These are phyloP conservation scores for Agraylea sexmaculata DNA, from an alignment of 1,140 invertebrate species.

Conservation along the genomic window DNA sequence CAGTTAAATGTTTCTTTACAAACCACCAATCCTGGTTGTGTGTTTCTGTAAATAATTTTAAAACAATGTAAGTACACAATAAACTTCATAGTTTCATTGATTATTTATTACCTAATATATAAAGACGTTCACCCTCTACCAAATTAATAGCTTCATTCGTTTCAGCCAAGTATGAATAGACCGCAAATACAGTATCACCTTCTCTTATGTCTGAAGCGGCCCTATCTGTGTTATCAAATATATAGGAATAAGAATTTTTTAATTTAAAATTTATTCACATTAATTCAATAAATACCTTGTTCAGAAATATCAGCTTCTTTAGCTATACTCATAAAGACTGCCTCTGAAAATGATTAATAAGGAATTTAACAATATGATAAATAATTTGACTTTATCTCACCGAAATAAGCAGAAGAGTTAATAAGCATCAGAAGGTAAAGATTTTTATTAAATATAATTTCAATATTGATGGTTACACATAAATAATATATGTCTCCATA, in stretches of 20 bases:
- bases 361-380: slow-evolving; percentile 7
- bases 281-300: slow-evolving; percentile 11
- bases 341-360: slow-evolving; percentile 13
- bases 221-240: background rate
- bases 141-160: slow-evolving; percentile 76
- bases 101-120: slow-evolving; percentile 56
- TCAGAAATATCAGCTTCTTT: slow-evolving; percentile 18
- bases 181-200: slow-evolving; percentile 69
- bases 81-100: slow-evolving; percentile 8
- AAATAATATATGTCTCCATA: too few relatives aligned
- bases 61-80: background rate
- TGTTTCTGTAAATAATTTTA: slow-evolving; percentile 42
- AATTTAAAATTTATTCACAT: background rate
- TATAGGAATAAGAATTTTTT: background rate
- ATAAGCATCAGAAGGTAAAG: background rate
- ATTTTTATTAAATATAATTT: too few relatives aligned
- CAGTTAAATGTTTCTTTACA: slow-evolving; percentile 76
- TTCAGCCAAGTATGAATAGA: slow-evolving; percentile 78
- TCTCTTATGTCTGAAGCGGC: slow-evolving; percentile 44
- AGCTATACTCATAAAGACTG: slow-evolving; percentile 20
- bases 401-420: slow-evolving; percentile 1
- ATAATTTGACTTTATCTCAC: background rate
- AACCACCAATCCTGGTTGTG: slow-evolving; percentile 84
- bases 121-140: slow-evolving; percentile 80
- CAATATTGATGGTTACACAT: too few relatives aligned